Base-by-base conservation (phyloP, 2,113 vertebrate genomes). In the Pyrgilauda ruficollis region DNA sequence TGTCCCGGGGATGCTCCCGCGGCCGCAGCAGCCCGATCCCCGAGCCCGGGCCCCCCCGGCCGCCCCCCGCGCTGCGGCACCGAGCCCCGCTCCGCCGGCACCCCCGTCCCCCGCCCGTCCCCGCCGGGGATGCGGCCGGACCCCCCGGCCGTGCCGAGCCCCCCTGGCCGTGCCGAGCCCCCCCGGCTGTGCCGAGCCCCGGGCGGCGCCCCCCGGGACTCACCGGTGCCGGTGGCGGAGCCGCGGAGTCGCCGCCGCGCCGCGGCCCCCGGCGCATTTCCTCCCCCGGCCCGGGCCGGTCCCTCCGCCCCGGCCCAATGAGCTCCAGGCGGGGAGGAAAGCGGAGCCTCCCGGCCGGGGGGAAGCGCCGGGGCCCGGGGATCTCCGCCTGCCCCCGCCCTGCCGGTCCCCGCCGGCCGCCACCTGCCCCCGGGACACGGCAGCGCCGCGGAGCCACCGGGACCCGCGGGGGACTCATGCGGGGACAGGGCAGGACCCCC, bases 291-390 rank as follows among this genome's bases (percentile, higher is more conserved):
- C 85, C 79, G 37, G 58, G 84, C 73, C 75, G 82, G 82, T 86
- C 76, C 80, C 86, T 93, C 81, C 91, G 91, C 87, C 77, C 88
- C 89, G 74, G 52, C 80, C 80, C 75, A 80, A 67, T 76, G 80
- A 90, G 90, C 73, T 85, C 62, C 68, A 44, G 84, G 78, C 72
- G 50, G 66, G 72, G 64, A 52, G 89, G 79, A 91, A 90, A 94
- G 35, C 84, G 89, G 81, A 77, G 84, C 85, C 85, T 81, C 84
- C 68, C 50, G 85, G 63, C 37, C 75, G 69, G 81, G 84, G 92
- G 88, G 88, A 79, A 91, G 55, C 84, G 67, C 78, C 74, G 79
- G 66, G 79, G 56, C 62, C 28, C 89, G 75, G 93, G 80, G 70
- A 72, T 31, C 76, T 52, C 81, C 59, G 85, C 69, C 81, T 49